Evolutionary conservation across 1,140 invertebrate genomes (phyloP), one percentile per base, ranked within the genome.

Genomic region (Conopomorpha cramerella): DNA sequence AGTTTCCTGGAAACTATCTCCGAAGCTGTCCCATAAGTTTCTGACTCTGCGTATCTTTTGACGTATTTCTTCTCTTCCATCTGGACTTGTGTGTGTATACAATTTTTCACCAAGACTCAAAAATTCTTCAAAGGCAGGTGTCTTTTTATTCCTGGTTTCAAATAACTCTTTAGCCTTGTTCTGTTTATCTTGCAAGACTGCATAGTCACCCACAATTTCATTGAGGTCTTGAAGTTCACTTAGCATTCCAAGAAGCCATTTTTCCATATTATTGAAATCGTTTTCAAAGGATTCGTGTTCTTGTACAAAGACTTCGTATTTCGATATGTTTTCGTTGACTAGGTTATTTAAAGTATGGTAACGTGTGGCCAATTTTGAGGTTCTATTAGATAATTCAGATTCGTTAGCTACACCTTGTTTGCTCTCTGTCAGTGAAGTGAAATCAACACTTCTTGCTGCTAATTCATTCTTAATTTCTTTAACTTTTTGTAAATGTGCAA

Each of bases 11-110:
- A 95, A 77, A 49, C 89, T 87, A 45, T 96, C 94, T 1, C 86
- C 87, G 44, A 95, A 88, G 30, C 83, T 84, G 51, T 96, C 93
- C 94, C 94, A 97, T 16, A 88, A 64, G 8, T 86, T 87, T 44
- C 93, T 82, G 26, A 97, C 72, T 39, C 87, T 86, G 49, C 92
- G 84, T 14, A 96, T 78, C 66, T 96, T 92, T 63, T 95, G 92
- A 29, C 95, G 77, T 30, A 97, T 90, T 14, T 91, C 86, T 78
- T 97, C 95, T 47, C 95, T 81, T 7, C 95, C 95, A 52, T 96
- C 93, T 1, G 94, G 92, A 30, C 93, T 93, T 4, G 95, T 98
- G 48, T 94, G 93, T 0, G 88, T 82, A 54, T 97, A 98, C 0
- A 98, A 67, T 65, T 91, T 92, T 74, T 98, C 95, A 7, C 94